Evolutionary conservation across 1,140 invertebrate species (phyloP).

Genomic region (Colletes latitarsis): DNA sequence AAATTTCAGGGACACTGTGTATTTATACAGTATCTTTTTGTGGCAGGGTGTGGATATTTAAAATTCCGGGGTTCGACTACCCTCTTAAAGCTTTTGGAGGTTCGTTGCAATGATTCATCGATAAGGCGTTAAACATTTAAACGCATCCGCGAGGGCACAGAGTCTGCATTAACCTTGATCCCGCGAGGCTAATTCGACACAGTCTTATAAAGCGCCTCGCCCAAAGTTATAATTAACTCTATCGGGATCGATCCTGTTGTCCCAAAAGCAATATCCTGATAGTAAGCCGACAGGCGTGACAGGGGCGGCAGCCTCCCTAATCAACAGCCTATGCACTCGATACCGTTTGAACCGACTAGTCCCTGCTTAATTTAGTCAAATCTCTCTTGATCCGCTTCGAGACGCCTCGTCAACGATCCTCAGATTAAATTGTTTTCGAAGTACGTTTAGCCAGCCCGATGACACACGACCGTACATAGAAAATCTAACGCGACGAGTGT

Average conservation of each 20-base stretch:
- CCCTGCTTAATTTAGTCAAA: constrained; percentile 30
- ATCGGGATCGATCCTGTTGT: constrained; percentile 13
- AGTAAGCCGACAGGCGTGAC: neutral
- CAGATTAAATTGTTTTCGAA: constrained; percentile 26
- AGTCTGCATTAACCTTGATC: neutral
- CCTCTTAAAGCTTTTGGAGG: too few relatives aligned
- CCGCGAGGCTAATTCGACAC: constrained; percentile 5
- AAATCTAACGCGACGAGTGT: too few relatives aligned
- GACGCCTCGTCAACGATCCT: neutral
- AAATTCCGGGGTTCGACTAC: too few relatives aligned
- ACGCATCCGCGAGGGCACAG: neutral
- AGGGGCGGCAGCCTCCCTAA: neutral
- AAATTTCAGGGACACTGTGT: too few relatives aligned
- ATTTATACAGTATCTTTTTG: too few relatives aligned
- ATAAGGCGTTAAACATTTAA: neutral
- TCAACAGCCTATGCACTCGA: constrained; percentile 11
- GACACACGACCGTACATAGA: too few relatives aligned
- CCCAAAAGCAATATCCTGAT: constrained; percentile 20
- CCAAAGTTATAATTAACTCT: constrained; percentile 33
- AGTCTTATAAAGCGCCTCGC: neutral
- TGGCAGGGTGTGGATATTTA: too few relatives aligned
- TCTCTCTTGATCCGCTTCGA: neutral
- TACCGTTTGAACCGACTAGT: constrained; percentile 9
- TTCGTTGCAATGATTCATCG: neutral
- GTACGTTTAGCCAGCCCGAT: too few relatives aligned